phyloP scores from a whole-genome alignment of 2,797 vertebrate genomes.

The Acrossocheilus wenchowensis region DNA sequence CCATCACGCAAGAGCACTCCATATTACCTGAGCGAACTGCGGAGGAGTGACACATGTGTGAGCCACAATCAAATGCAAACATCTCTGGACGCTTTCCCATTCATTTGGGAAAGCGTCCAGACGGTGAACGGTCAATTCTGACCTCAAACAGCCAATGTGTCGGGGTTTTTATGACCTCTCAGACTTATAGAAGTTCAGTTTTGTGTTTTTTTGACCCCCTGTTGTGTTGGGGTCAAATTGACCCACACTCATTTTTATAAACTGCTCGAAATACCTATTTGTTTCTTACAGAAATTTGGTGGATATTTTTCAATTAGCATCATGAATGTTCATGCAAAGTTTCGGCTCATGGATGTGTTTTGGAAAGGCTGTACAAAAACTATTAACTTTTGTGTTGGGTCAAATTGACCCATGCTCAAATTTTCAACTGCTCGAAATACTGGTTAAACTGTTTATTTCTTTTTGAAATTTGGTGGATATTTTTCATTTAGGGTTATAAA shows the following conservation, averaged over 20 bases:
- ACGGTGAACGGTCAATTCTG: background rate
- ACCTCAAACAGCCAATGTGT: background rate
- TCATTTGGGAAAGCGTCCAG: background rate
- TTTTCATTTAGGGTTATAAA: background rate
- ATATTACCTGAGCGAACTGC: slow-evolving; percentile 76
- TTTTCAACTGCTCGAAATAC: background rate
- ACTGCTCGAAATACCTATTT: background rate
- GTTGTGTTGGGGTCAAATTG: background rate
- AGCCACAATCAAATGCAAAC: slow-evolving; percentile 8
- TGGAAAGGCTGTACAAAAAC: background rate
- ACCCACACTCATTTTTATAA: background rate
- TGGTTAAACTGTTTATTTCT: background rate
- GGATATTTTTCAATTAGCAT: background rate
- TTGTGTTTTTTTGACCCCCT: background rate
- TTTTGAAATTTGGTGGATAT: background rate
- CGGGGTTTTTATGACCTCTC: background rate
- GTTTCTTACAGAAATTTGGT: background rate
- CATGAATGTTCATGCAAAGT: background rate
- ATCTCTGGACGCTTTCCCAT: background rate
- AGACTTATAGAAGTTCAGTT: background rate
- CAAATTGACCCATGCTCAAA: background rate
- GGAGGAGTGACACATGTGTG: slow-evolving; percentile 55
- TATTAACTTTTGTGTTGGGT: background rate
- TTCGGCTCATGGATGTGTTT: background rate
- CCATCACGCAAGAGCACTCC: slow-evolving; percentile 92